These are phyloP conservation scores for Catocala fraxini DNA, from an alignment of 2,888 invertebrate species.

Conservation along the genomic window DNA sequence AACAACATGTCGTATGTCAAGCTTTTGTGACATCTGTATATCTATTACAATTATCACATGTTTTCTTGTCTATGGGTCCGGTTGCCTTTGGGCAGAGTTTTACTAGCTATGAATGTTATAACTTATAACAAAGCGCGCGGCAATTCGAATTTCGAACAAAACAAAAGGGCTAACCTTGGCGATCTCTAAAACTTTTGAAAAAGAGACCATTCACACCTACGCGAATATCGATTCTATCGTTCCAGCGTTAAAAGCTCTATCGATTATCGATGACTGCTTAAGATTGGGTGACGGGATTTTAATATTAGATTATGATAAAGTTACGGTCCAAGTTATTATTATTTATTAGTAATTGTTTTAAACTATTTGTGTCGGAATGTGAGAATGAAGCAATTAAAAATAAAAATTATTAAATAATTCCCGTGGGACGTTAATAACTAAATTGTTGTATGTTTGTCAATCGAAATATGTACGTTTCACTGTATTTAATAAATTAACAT, in stretches of 20 bases:
- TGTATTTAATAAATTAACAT: too few species aligned
- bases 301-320: slow-evolving; percentile 15
- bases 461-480: too few species aligned
- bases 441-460: too few species aligned
- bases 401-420: slow-evolving; percentile 3
- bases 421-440: slow-evolving; percentile 10
- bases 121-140: not conserved
- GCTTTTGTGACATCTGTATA: slow-evolving; percentile 10
- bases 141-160: slow-evolving; percentile 19
- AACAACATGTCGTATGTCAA: slow-evolving; percentile 34
- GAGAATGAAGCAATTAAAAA: slow-evolving; percentile 3
- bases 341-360: slow-evolving; percentile 19
- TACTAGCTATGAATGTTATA: too few species aligned
- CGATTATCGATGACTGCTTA: slow-evolving; percentile 21
- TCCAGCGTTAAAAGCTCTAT: slow-evolving; percentile 42
- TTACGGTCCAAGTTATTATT: slow-evolving; percentile 12
- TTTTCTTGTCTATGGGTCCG: not conserved
- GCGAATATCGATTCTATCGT: not conserved
- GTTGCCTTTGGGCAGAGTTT: slow-evolving; percentile 7
- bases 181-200: slow-evolving; percentile 31
- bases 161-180: slow-evolving; percentile 30
- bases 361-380: not conserved
- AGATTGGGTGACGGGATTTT: slow-evolving; percentile 38
- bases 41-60: not conserved
- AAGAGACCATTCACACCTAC: slow-evolving; percentile 44